Conservation (phyloP, 2,113 vertebrate genomes). For the Chiloscyllium plagiosum region DNA sequence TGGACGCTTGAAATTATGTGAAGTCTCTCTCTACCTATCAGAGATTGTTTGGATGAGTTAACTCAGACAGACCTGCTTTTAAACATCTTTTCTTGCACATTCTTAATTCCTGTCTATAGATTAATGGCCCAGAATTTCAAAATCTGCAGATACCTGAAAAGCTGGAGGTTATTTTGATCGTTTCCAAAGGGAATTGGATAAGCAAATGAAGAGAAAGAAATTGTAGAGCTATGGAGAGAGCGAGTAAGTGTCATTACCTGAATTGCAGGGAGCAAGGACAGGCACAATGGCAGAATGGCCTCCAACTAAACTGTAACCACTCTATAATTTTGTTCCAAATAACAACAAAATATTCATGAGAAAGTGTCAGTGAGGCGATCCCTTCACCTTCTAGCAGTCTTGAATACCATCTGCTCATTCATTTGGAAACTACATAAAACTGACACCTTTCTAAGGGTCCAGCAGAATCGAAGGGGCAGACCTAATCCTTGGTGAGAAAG, state of each 20-base stretch:
- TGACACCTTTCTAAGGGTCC: background rate
- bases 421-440: background rate
- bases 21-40: background rate
- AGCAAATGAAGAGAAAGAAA: background rate
- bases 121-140: background rate
- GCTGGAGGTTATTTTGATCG: background rate
- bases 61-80: background rate
- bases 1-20: background rate
- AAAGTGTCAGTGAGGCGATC: background rate
- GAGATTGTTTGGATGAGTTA: background rate
- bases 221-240: background rate
- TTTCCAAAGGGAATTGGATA: background rate
- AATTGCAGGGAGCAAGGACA: background rate
- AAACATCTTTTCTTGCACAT: background rate
- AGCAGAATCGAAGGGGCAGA: background rate
- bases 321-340: background rate
- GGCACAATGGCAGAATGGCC: background rate
- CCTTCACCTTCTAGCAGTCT: background rate
- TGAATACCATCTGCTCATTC: background rate
- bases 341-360: background rate
- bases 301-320: background rate
- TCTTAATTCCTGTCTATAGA: background rate
- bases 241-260: background rate
- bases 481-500: conserved; percentile 51
- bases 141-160: background rate